Base-by-base conservation (phyloP, 2,797 vertebrate genomes). In the Gouania willdenowi region DNA sequence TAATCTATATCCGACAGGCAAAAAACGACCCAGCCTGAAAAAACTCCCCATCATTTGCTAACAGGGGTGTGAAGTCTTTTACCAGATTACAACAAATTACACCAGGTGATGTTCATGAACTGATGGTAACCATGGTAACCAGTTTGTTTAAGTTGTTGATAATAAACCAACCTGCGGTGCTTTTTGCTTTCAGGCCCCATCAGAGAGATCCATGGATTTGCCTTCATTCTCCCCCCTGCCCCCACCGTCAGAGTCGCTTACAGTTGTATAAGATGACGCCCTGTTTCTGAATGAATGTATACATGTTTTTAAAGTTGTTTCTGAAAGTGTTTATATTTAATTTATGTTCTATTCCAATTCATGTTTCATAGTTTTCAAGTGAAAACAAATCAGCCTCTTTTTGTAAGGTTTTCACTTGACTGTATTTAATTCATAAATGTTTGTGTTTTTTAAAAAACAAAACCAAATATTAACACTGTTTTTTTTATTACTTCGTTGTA, bases 11-110 rank as follows among this genome's bases (percentile, higher is more conserved):
- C 30, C 26, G 14, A 12, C 59, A 87, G 87, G 38, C 21, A 12
- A 62, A 63, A n/a, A 8, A 38, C 49, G 10, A 50, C 18, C 28
- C 81, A 76, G 13, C 49, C 56, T 6, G 56, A 74, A 10, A 4
- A 35, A 4, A 11, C 25, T 11, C 61, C 58, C 31, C 72, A 75
- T 11, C 56, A 57, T 7, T 44, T 66, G 26, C 37, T 76, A 55
- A 38, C 45, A 4, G 72, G 23, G 40, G 51, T 56, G 2, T 24
- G 71, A 21, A 85, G 72, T 48, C 7, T 45, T 9, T 75, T 48
- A 0, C 84, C 80, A 1, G 79, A 80, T 17, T 86, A 85, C 59
- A 80, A 84, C 65, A 42, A 19, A 32, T 22, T 66, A 1, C 59
- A 72, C 0, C 50, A 70, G 84, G 86, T 89, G 48, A 1, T 8